Evolutionary conservation across 1,140 invertebrate species (phyloP).

Genomic region (Asbolus verrucosus): DNA sequence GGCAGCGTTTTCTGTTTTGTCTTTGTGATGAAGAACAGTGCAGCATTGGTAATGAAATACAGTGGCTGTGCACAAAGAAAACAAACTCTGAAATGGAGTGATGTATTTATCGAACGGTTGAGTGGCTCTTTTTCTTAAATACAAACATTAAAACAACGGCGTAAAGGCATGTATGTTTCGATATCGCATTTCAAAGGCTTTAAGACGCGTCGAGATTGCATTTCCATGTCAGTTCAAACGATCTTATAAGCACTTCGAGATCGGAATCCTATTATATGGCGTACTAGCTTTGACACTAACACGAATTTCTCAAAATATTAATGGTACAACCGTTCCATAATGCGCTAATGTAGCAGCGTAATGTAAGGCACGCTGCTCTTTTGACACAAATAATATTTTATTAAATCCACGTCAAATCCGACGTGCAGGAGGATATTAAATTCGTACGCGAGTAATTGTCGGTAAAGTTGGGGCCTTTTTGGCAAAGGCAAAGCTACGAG

Average conservation of each 20-base stretch:
- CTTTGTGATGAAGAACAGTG: too few species aligned
- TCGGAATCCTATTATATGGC: conserved; percentile 48
- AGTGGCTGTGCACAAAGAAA: conserved; percentile 4
- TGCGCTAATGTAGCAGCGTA: not conserved
- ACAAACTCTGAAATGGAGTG: conserved; percentile 15
- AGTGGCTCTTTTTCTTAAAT: conserved; percentile 20
- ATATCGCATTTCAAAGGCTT: conserved; percentile 48
- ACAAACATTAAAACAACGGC: conserved; percentile 41
- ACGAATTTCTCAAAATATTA: conserved; percentile 50
- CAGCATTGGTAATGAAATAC: not conserved
- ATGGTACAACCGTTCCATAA: conserved; percentile 16
- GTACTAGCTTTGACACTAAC: conserved; percentile 20
- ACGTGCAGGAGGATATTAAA: too few species aligned
- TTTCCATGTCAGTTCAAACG: conserved; percentile 52
- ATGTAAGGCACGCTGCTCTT: not conserved
- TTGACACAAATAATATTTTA: not conserved
- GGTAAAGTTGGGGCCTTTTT: too few species aligned
- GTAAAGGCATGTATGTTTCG: conserved; percentile 20
- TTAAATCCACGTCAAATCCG: too few species aligned
- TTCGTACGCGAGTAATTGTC: too few species aligned
- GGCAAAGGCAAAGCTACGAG: too few species aligned
- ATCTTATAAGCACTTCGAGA: conserved; percentile 51
- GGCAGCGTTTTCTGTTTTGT: too few species aligned
- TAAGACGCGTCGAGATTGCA: conserved; percentile 49
- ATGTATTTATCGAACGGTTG: conserved; percentile 15